Base-by-base conservation (phyloP, 2,113 vertebrate genomes). In the Lichenostomus cassidix region DNA sequence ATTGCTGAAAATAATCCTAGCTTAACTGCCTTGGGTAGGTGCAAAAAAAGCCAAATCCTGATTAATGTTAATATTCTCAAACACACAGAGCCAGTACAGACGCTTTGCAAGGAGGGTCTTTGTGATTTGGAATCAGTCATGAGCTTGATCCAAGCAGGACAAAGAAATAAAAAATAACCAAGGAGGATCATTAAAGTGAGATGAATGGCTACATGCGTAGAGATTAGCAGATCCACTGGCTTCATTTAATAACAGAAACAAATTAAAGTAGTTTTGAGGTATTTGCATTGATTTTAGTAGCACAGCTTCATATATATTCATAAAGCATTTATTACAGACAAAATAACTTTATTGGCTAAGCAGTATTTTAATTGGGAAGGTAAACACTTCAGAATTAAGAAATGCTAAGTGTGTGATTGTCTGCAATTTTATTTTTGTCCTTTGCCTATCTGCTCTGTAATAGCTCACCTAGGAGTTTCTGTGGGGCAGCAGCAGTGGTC, bases 271-370 rank as follows among this genome's bases (percentile, higher is more conserved):
- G 18, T 80, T 80, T 70, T 81, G n/a, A 67, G 55, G 12, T 6
- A 5, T 65, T 83, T 89, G 20, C n/a, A 59, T 78, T 83, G 87
- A 83, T 83, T 95, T 95, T 83, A 37, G 8, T 39, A 22, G 18
- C 17, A 10, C 29, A 35, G 12, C 28, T 91, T 53, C 22, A 27
- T 67, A 49, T 56, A 44, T 79, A 63, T 75, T 78, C 17, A 47
- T 59, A 46, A 73, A 83, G 14, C 23, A 35, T 35, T 4, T 35
- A 22, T 15, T 53, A 22, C 16, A 20, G 44, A 11, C 2, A 69
- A 75, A 90, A 65, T 21, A 69, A 73, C 27, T 20, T 17, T 53
- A 39, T 76, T 64, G 49, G 35, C n/a, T 64, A 28, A 75, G 8
- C 17, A 58, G 17, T 46, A 56, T 76, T 92, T 91, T 52, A 56